Conservation (phyloP, 2,113 vertebrate species). For the Lasiurus cinereus region DNA sequence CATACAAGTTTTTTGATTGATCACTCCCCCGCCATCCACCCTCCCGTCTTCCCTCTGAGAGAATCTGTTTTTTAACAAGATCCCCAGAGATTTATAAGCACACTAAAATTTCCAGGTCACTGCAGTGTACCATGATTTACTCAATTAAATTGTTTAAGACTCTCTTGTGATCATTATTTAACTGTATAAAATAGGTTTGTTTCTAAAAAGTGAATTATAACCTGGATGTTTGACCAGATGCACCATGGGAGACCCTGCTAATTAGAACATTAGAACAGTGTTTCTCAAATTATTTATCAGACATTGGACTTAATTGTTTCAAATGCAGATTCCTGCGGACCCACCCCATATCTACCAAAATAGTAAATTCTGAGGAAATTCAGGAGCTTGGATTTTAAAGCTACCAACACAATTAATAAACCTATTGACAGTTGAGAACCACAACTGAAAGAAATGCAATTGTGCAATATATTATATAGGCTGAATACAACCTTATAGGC, state of each 20-base stretch:
- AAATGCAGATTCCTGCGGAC: background rate
- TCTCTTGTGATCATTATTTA: background rate
- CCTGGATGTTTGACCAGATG: background rate
- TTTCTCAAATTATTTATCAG: conserved; percentile 1
- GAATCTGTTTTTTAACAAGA: background rate
- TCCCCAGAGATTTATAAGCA: background rate
- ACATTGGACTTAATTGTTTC: background rate
- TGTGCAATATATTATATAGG: background rate
- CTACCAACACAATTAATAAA: background rate
- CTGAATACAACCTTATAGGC: background rate
- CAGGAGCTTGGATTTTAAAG: background rate
- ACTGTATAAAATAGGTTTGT: background rate
- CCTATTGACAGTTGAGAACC: background rate
- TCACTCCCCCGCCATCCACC: too few relatives aligned
- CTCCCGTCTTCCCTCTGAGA: too few relatives aligned
- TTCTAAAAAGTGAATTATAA: background rate
- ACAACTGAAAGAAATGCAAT: background rate
- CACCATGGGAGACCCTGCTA: background rate
- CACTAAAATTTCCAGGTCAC: background rate
- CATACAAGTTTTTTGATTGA: too few relatives aligned
- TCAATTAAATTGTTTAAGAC: background rate
- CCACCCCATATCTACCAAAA: background rate
- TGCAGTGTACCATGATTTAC: background rate
- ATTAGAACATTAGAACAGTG: background rate
- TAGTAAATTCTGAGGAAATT: background rate